Evolutionary conservation across 35 echinoderm and acorn worm species (phyloP), one percentile per base, ranked within the genome.

Genomic region (Ptychodera flava): DNA sequence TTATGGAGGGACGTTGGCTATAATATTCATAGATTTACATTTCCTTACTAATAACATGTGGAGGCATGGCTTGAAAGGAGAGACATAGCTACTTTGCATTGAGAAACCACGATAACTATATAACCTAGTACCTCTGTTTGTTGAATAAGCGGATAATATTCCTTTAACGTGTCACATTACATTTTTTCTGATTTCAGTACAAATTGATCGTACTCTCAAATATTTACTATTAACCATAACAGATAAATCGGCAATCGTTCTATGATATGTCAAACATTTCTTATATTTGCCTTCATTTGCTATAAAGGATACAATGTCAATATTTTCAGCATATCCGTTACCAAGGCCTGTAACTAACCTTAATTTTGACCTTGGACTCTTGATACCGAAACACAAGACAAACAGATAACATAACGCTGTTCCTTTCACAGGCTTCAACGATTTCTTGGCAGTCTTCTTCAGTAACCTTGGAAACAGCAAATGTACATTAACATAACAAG

Each of bases 391-490:
- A 33, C 10, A 94, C 92, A 81, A 94, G 95, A 30, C 92, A 77
- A 15, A 98, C 95, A 14, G 90, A 77, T 16, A 98, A 76, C 30
- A 94, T 89, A 33, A 94, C 90, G 22, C 90, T 92, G 88, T 98
- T 90, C 81, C 85, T 38, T 35, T 88, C 89, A 82, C 93, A 94
- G 16, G 90, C 88, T 28, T 80, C 84, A 16, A 85, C 86, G 33
- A 98, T 98, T 31, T 89, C 90, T 53, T 84, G 91, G 83, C 95
- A 98, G 35, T 92, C 95, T 79, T 94, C 88, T 34, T 89, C 95
- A 35, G 92, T 90, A 15, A 94, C 86, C 95, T 98, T 34, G 1
- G 1, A 79, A 79, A 1, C 27, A 84, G 38, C 28, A 89, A 77
- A 31, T 36, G n/a, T n/a, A n/a, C n/a, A n/a, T n/a, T n/a, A n/a